These are phyloP conservation scores for Agrypnus murinus DNA, from an alignment of 2,888 invertebrate species.

Conservation along the genomic window DNA sequence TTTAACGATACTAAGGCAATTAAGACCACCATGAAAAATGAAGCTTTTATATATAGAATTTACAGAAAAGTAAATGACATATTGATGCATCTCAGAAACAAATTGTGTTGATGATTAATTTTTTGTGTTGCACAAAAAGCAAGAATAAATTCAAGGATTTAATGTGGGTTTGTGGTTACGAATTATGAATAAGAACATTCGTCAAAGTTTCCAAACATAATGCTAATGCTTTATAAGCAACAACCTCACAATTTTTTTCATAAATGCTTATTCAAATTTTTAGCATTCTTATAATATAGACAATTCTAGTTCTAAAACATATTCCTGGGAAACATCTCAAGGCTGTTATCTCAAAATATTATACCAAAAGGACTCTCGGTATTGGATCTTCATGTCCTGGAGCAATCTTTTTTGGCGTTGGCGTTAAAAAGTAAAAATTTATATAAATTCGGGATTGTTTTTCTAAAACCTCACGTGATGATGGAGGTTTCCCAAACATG, in stretches of 20 bases:
- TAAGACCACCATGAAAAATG: too few relatives aligned
- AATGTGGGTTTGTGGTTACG: slow-evolving; percentile 6
- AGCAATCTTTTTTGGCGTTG: background rate
- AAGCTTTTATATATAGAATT: too few relatives aligned
- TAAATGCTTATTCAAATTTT: background rate
- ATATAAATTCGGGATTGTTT: background rate
- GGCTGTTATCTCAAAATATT: slow-evolving; percentile 32
- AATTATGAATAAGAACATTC: too few relatives aligned
- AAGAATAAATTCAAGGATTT: background rate
- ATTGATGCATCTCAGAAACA: too few relatives aligned
- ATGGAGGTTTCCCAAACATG: too few relatives aligned
- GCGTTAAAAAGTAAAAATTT: background rate
- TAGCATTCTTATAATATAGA: background rate
- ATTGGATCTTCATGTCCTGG: background rate
- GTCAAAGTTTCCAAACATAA: too few relatives aligned
- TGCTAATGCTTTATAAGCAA: too few relatives aligned
- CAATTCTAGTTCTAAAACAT: background rate
- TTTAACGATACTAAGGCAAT: too few relatives aligned
- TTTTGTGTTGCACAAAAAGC: too few relatives aligned
- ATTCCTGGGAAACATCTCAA: slow-evolving; percentile 38
- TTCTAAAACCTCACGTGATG: background rate
- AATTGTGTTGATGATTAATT: too few relatives aligned
- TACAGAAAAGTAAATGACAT: too few relatives aligned
- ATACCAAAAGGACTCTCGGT: background rate
- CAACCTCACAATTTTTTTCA: too few relatives aligned